phyloP scores from a whole-genome alignment of 1,140 invertebrate species.

The Drosophila paulistorum region DNA sequence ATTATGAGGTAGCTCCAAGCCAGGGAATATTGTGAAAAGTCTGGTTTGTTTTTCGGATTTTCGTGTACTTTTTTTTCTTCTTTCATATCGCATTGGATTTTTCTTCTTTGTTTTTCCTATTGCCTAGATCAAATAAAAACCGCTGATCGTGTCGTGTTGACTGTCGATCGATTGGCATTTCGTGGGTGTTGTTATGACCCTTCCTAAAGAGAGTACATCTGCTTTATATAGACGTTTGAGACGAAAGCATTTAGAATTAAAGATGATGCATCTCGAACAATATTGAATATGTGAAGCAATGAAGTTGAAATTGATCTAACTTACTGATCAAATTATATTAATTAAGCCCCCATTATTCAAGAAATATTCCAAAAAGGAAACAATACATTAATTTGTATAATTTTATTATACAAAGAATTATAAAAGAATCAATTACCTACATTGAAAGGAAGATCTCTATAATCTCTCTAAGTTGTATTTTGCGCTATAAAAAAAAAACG shows the following conservation, averaged over 20 bases:
- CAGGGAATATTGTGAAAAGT: conserved; percentile 17
- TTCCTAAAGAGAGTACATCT: not conserved
- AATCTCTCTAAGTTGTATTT: too few relatives aligned
- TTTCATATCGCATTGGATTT: conserved; percentile 3
- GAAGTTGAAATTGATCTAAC: too few relatives aligned
- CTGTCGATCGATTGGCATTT: conserved; percentile 16
- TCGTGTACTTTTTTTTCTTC: not conserved
- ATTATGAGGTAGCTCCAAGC: conserved; percentile 11
- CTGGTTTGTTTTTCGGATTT: not conserved
- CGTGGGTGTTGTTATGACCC: conserved; percentile 14
- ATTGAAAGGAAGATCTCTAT: too few relatives aligned
- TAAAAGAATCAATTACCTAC: too few relatives aligned
- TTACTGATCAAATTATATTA: too few relatives aligned
- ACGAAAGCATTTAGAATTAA: not conserved
- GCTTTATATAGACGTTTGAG: not conserved
- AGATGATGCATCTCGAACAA: too few relatives aligned
- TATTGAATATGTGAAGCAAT: too few relatives aligned
- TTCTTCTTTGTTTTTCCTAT: conserved; percentile 7
- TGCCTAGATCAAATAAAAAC: conserved; percentile 15
- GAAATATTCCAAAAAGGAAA: too few relatives aligned
- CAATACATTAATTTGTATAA: too few relatives aligned
- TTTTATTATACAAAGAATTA: too few relatives aligned
- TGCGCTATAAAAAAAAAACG: too few relatives aligned
- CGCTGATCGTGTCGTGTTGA: conserved; percentile 15
- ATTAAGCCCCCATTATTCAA: too few relatives aligned